Evolutionary conservation across 1,140 invertebrate genomes (phyloP), one percentile per base, ranked within the genome.

Genomic region (Dufourea novaeangliae): DNA sequence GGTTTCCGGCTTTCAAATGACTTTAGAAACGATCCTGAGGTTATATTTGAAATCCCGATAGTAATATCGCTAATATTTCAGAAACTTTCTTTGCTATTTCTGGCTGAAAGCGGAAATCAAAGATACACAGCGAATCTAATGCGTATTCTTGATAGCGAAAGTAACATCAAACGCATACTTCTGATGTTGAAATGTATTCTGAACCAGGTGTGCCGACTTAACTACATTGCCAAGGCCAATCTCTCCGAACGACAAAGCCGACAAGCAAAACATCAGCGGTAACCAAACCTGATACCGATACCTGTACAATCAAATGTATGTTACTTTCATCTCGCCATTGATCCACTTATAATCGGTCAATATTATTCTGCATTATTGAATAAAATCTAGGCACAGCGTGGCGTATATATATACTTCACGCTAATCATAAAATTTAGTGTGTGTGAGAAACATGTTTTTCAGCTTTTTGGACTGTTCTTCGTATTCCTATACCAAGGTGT

Each of bases 191-290:
- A 77, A 75, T 52, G 69, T 73, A 77, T 71, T 76, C 34, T 73
- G 54, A 27, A 25, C 25, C 69, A 46, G 41, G 66, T 78, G 63
- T 59, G 75, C 41, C 56, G 41, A 56, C 70, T 69, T 85, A 80
- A 74, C 82, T 81, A 77, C 88, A 91, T 78, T 91, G 90, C 88
- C 91, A 92, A 92, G 91, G 91, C 78, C 87, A 89, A 84, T 87
- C 82, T 81, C 52, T 64, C 68, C 22, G 14, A 59, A 44, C 56
- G 59, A 52, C 12, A n/a, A 56, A 56, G 29, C 32, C 29, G 46
- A 37, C 34, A 41, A 54, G 0, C 17, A 22, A 73, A 59, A 32
- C 39, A 20, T 46, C 10, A 41, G 1, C 22, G 34, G 63, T 37
- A 37, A 54, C 32, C 37, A 32, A 54, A 29, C 37, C 37, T 12